A percentile compares a stretch with the other conserved stretches of the same genome.
Conservation (phyloP, 2,797 vertebrate genomes). For the Sardinella longiceps region DNA sequence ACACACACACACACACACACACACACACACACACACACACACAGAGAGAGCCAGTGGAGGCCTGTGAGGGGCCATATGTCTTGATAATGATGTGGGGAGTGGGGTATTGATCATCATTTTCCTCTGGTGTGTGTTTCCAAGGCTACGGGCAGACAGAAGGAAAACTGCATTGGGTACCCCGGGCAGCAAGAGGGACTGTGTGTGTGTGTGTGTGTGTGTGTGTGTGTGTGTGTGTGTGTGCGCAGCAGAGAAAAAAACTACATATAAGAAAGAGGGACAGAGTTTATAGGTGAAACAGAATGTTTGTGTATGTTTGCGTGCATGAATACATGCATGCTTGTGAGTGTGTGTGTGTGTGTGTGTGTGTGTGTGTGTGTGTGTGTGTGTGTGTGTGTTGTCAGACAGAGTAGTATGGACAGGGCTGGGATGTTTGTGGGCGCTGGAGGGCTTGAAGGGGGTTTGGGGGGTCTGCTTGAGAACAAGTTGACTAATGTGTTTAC, state of each 20-base stretch:
- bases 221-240: not conserved
- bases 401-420: not conserved
- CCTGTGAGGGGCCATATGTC: constrained; percentile 16
- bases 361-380: not conserved
- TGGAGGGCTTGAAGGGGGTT: constrained; percentile 32
- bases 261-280: constrained; percentile 28
- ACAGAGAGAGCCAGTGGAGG: not conserved
- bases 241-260: not conserved
- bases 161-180: constrained; percentile 68
- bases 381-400: not conserved
- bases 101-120: constrained; percentile 14
- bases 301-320: not conserved
- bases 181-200: constrained; percentile 32
- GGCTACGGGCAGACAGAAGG: constrained; percentile 62
- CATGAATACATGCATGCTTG: not conserved
- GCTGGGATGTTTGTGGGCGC: constrained; percentile 27
- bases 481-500: constrained; percentile 71
- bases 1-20: too few relatives aligned
- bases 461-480: constrained; percentile 53
- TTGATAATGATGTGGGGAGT: constrained; percentile 24
- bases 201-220: not conserved
- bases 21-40: not conserved
- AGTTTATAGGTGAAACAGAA: constrained; percentile 8
- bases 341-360: not conserved
- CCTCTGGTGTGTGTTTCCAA: constrained; percentile 57